Conservation (phyloP, 2,888 invertebrate genomes). For the Platycnemis pennipes region DNA sequence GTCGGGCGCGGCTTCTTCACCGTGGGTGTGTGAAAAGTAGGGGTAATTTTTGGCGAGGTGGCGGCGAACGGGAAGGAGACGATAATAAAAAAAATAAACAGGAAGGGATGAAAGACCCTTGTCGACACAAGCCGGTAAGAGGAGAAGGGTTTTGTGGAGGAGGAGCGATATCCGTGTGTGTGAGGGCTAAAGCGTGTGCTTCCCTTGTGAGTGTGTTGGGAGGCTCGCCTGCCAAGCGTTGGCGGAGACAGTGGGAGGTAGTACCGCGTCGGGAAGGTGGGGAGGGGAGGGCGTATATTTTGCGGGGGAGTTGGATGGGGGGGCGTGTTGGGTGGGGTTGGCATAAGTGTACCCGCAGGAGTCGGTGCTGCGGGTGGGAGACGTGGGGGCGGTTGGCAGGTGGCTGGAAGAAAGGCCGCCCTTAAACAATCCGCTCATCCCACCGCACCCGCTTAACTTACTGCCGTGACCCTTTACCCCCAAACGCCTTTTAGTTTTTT, state of each 20-base stretch:
- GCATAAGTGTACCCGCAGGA: conserved; percentile 14
- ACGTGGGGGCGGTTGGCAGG: background rate
- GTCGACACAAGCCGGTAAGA: background rate
- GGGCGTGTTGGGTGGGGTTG: background rate
- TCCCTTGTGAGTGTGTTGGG: background rate
- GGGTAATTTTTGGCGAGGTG: background rate
- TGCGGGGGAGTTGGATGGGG: background rate
- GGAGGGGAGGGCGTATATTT: background rate
- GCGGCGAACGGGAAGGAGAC: background rate
- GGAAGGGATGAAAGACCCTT: background rate
- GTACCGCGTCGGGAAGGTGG: background rate
- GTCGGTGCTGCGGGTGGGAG: background rate
- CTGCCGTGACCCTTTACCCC: background rate
- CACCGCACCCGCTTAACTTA: background rate
- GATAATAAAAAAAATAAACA: background rate
- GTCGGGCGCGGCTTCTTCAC: background rate
- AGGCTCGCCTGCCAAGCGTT: conserved; percentile 11
- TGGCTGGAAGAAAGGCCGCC: background rate
- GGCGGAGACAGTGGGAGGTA: background rate
- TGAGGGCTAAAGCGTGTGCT: background rate
- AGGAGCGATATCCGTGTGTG: background rate
- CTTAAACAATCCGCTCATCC: background rate
- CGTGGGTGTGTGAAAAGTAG: background rate
- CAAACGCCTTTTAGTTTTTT: background rate
- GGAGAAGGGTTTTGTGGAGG: background rate